Evolutionary conservation across 2,797 vertebrate genomes (phyloP).

Genomic region (Sebastes steindachneri): DNA sequence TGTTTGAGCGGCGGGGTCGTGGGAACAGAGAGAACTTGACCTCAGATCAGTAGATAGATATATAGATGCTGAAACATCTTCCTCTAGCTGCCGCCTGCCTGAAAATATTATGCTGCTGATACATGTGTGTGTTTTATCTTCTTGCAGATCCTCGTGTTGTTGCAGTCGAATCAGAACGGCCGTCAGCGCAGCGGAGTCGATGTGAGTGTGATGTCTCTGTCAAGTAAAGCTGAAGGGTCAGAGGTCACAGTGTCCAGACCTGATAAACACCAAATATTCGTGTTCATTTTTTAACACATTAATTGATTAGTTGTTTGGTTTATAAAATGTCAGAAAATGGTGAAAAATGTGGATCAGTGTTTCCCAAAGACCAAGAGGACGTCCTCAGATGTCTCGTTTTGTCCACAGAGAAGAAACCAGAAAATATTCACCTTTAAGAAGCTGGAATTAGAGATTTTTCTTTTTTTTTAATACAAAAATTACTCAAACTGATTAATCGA

Average conservation of each 20-base stretch:
- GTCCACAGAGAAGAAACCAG: too few relatives aligned
- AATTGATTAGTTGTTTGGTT: too few relatives aligned
- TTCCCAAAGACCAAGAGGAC: too few relatives aligned
- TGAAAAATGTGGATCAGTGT: too few relatives aligned
- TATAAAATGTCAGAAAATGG: too few relatives aligned
- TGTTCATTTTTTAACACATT: too few relatives aligned
- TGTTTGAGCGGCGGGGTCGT: background rate
- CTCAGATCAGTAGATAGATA: background rate
- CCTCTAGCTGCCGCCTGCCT: too few relatives aligned
- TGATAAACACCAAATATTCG: background rate
- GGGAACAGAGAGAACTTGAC: background rate
- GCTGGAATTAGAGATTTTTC: too few relatives aligned
- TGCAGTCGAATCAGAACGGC: constrained; percentile 82
- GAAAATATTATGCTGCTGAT: background rate
- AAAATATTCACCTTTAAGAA: too few relatives aligned
- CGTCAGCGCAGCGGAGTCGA: constrained; percentile 79
- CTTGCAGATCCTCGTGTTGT: constrained; percentile 87
- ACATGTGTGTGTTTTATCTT: constrained; percentile 1
- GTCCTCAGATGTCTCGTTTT: too few relatives aligned
- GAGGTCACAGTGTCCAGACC: background rate
- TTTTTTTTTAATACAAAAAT: too few relatives aligned
- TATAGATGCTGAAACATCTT: background rate
- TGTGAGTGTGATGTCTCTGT: constrained; percentile 69
- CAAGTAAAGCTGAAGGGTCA: background rate
- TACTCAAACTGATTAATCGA: too few relatives aligned